phyloP scores from a whole-genome alignment of 1,140 invertebrate species.

The Brachystomella parvula region DNA sequence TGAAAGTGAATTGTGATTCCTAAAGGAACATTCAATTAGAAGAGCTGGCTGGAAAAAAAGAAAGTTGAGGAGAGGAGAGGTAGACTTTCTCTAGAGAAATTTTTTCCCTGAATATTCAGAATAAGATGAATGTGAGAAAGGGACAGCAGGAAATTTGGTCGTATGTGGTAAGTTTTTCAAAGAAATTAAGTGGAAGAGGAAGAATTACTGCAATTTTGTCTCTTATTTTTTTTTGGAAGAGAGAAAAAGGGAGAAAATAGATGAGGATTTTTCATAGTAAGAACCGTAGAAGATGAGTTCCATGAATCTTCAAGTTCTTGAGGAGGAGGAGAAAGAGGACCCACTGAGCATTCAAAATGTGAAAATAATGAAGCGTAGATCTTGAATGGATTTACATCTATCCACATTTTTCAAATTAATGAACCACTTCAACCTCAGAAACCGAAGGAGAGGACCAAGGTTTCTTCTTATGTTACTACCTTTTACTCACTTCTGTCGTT shows the following conservation, averaged over 20 bases:
- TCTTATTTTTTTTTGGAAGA: background rate
- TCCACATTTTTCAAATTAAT: slow-evolving; percentile 2
- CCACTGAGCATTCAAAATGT: background rate
- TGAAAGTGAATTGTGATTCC: background rate
- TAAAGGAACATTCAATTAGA: background rate
- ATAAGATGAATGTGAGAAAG: background rate
- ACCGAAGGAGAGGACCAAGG: background rate
- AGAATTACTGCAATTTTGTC: background rate
- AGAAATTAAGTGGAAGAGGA: no score
- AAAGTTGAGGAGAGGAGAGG: no score
- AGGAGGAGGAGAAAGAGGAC: background rate
- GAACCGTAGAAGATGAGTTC: no score
- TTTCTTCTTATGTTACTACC: no score
- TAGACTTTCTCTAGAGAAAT: background rate
- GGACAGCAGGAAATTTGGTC: background rate
- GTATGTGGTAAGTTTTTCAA: background rate
- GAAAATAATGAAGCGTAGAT: slow-evolving; percentile 1
- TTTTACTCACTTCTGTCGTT: background rate
- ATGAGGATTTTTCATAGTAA: no score
- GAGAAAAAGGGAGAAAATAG: no score
- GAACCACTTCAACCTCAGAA: slow-evolving; percentile 1
- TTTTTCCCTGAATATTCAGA: background rate
- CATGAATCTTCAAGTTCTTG: background rate
- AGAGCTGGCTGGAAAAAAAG: background rate
- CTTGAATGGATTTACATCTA: background rate